Evolutionary conservation across 2,888 invertebrate species (phyloP).

Genomic region (Dolichopus griseipennis): DNA sequence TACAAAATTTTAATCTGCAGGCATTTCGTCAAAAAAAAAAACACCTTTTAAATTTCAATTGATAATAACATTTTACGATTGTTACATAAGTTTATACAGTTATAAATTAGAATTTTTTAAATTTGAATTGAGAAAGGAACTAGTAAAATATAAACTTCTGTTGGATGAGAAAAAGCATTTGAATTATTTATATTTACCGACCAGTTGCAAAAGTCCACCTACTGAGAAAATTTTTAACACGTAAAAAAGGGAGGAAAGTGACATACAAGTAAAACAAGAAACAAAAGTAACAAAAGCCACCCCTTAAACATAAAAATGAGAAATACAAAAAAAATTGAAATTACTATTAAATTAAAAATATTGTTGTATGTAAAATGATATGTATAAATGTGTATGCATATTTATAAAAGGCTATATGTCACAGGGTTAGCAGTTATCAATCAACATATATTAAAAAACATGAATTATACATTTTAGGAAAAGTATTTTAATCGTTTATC

Average conservation of each 20-base stretch:
- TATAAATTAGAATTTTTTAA: too few relatives aligned
- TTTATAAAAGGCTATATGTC: not conserved
- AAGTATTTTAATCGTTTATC: too few relatives aligned
- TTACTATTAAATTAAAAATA: not conserved
- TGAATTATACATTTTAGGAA: too few relatives aligned
- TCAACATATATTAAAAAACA: not conserved
- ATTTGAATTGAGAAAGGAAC: too few relatives aligned
- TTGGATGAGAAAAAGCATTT: too few relatives aligned
- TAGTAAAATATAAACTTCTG: too few relatives aligned
- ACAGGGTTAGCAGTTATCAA: not conserved
- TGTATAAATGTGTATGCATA: not conserved
- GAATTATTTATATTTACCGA: not conserved
- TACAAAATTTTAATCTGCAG: too few relatives aligned
- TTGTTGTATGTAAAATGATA: not conserved
- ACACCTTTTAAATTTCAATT: too few relatives aligned
- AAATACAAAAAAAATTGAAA: not conserved
- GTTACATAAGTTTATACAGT: too few relatives aligned
- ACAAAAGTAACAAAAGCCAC: not conserved
- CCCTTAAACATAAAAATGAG: not conserved
- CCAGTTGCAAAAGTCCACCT: not conserved
- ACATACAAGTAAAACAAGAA: not conserved
- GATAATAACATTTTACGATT: too few relatives aligned
- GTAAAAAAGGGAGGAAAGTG: too few relatives aligned
- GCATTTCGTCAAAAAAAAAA: too few relatives aligned
- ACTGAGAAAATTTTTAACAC: not conserved